Percentiles rank a stretch among this genome's conserved stretches.
phyloP scores from a whole-genome alignment of 2,888 invertebrate genomes.

The Rotaria macrura region DNA sequence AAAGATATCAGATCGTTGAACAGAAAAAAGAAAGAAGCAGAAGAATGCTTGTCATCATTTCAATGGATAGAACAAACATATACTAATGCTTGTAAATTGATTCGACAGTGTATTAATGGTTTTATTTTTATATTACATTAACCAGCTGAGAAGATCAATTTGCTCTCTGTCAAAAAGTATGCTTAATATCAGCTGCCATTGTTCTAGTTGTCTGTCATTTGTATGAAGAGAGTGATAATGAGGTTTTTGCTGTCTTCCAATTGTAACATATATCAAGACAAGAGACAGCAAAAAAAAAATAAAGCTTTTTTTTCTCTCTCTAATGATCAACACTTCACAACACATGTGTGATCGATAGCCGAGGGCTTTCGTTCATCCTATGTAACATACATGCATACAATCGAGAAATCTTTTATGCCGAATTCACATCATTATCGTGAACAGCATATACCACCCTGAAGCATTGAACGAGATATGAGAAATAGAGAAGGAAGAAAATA shows the following conservation, averaged over 20 bases:
- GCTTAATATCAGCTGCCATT: neutral
- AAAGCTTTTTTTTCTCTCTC: neutral
- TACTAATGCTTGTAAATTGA: neutral
- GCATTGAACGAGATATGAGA: neutral
- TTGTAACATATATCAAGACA: neutral
- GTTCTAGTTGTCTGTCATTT: neutral
- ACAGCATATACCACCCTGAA: neutral
- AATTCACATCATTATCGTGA: conserved; percentile 8
- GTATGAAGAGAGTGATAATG: neutral
- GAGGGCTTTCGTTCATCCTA: neutral
- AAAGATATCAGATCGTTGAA: neutral
- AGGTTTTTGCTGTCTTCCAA: neutral
- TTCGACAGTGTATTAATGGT: neutral
- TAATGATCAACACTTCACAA: neutral
- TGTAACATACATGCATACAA: neutral
- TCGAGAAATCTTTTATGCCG: conserved; percentile 2
- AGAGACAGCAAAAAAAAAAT: neutral
- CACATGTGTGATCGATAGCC: neutral
- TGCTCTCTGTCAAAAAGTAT: neutral
- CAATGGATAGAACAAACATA: neutral
- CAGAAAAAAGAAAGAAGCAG: too few relatives aligned
- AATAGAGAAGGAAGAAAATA: neutral
- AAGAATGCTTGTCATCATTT: neutral
- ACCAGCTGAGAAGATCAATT: neutral
- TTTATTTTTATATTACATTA: neutral